These are phyloP conservation scores for Sebastes hubbsi DNA, from an alignment of 2,797 vertebrate species.

Conservation along the genomic window DNA sequence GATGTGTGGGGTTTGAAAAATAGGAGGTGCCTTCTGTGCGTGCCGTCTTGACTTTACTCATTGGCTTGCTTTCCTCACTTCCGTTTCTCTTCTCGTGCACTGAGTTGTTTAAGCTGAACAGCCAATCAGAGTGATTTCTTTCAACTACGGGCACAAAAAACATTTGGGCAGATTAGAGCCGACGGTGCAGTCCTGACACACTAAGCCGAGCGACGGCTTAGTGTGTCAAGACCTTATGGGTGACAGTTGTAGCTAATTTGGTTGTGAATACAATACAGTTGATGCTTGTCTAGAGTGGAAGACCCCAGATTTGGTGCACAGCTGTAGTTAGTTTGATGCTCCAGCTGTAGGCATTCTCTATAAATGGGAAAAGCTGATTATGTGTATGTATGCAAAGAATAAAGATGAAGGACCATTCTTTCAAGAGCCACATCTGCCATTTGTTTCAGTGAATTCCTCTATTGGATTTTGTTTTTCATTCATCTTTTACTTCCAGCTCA, in stretches of 20 bases:
- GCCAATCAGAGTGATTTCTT: too few species aligned
- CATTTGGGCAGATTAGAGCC: too few species aligned
- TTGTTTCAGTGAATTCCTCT: neutral
- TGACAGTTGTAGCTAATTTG: neutral
- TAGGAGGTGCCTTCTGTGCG: too few species aligned
- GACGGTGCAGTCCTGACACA: too few species aligned
- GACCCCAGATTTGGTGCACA: neutral
- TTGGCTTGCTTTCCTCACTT: too few species aligned
- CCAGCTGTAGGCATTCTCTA: neutral
- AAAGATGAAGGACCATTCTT: neutral
- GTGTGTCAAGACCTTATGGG: too few species aligned
- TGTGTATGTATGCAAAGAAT: neutral
- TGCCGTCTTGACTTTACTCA: too few species aligned
- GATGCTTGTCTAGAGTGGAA: neutral
- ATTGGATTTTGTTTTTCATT: slow-evolving; percentile 2
- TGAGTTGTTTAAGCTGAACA: too few species aligned
- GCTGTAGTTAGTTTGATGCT: neutral
- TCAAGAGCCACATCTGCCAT: neutral
- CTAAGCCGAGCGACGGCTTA: too few species aligned
- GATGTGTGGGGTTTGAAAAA: too few species aligned
- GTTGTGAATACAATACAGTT: neutral
- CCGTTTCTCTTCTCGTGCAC: too few species aligned
- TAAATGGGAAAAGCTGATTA: neutral
- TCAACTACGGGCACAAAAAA: too few species aligned
- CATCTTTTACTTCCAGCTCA: neutral